Percentiles rank a stretch among this genome's conserved stretches.
phyloP scores from a whole-genome alignment of 2,888 invertebrate species.

The Meganola albula region DNA sequence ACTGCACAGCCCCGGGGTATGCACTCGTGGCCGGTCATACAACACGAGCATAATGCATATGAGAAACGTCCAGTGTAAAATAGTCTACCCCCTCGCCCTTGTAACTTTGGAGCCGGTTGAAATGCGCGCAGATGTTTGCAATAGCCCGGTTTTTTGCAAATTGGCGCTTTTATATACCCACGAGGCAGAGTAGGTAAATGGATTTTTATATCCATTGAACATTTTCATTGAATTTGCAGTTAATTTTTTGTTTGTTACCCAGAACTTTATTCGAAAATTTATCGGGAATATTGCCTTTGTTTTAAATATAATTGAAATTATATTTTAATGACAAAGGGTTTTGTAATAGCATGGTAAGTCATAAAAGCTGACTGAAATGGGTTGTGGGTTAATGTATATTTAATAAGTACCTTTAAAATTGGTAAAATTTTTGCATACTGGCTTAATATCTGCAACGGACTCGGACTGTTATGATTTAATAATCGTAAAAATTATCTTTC shows the following conservation, averaged over 20 bases:
- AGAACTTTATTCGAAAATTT: conserved; percentile 15
- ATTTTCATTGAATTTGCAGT: conserved; percentile 38
- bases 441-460: no score
- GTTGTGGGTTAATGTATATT: no score
- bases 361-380: no score
- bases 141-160: conserved; percentile 25
- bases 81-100: conserved; percentile 20
- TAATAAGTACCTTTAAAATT: no score
- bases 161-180: conserved; percentile 42
- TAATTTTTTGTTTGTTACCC: conserved; percentile 32
- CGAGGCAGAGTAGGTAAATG: conserved; percentile 41
- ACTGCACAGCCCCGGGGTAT: conserved; percentile 50
- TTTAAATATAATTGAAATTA: conserved; percentile 14
- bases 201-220: conserved; percentile 45
- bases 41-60: conserved; percentile 31
- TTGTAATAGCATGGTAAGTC: no score
- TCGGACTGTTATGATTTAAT: no score
- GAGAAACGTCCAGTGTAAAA: conserved; percentile 17
- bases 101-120: conserved; percentile 15
- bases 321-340: no score
- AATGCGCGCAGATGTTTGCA: conserved; percentile 23
- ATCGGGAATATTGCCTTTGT: conserved; percentile 12
- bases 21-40: conserved; percentile 47
- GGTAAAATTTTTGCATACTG: no score
- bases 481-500: no score